phyloP scores from a whole-genome alignment of 1,140 invertebrate species.

The Acromyrmex heyeri region DNA sequence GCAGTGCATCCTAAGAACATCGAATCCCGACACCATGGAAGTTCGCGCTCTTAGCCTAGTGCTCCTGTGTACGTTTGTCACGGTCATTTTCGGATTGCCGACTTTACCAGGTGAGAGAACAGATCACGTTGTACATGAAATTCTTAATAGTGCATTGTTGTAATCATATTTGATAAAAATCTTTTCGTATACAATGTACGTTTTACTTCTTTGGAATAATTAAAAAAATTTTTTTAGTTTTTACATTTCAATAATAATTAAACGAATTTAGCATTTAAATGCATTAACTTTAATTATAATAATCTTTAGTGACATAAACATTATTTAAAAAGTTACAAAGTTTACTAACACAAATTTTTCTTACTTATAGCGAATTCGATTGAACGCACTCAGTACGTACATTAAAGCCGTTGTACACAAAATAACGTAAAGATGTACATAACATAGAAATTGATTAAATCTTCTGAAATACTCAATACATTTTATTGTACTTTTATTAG shows the following conservation, averaged over 20 bases:
- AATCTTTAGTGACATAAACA: background rate
- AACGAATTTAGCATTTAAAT: background rate
- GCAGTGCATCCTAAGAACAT: slow-evolving; percentile 68
- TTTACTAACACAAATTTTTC: background rate
- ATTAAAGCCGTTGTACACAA: too few relatives aligned
- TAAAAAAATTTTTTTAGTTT: background rate
- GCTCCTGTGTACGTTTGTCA: slow-evolving; percentile 62
- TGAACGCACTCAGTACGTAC: too few relatives aligned
- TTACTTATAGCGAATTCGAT: background rate
- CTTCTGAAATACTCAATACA: too few relatives aligned
- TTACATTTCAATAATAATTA: background rate
- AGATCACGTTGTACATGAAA: background rate
- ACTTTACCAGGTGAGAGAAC: slow-evolving; percentile 34
- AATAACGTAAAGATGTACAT: too few relatives aligned
- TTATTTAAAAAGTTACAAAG: background rate
- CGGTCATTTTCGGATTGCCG: slow-evolving; percentile 67
- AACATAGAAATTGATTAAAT: too few relatives aligned
- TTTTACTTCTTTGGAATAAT: background rate
- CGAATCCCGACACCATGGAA: slow-evolving; percentile 55
- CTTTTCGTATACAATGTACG: background rate
- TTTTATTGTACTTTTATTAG: too few relatives aligned
- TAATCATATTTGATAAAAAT: background rate
- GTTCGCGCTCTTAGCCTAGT: slow-evolving; percentile 69
- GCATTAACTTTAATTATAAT: background rate
- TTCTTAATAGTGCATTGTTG: background rate